Conservation (phyloP, 1,140 invertebrate species). For the Phymorhynchus buccinoides region DNA sequence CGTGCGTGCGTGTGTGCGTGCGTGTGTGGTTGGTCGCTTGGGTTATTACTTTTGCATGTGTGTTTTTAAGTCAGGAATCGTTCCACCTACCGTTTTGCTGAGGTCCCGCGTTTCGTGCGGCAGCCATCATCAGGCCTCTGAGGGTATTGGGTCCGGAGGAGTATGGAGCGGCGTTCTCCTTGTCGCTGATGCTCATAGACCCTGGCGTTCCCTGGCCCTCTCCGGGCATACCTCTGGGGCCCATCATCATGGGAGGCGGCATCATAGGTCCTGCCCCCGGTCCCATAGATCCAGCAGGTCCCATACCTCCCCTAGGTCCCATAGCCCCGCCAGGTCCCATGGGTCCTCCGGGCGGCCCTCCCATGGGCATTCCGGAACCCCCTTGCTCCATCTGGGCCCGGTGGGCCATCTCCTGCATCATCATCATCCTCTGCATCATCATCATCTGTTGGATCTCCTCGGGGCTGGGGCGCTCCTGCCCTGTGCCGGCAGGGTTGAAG, state of each 20-base stretch:
- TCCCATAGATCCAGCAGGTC: background rate
- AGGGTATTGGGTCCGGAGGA: background rate
- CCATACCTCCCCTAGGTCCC: background rate
- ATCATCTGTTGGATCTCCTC: constrained; percentile 9
- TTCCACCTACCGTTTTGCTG: background rate
- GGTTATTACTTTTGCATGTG: background rate
- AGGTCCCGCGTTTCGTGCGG: background rate
- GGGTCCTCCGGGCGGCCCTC: background rate
- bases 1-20: constrained; percentile 10
- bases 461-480: background rate
- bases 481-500: background rate
- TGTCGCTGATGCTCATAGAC: no score
- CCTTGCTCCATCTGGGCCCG: background rate
- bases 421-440: constrained; percentile 15
- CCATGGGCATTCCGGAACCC: background rate
- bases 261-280: background rate
- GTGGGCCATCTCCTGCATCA: constrained; percentile 9
- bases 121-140: background rate
- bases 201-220: background rate
- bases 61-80: background rate
- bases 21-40: background rate
- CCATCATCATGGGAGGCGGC: background rate
- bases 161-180: no score
- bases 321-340: background rate
- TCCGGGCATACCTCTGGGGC: background rate